Base-by-base conservation (phyloP, 2,113 vertebrate genomes). In the Nibea coibor region DNA sequence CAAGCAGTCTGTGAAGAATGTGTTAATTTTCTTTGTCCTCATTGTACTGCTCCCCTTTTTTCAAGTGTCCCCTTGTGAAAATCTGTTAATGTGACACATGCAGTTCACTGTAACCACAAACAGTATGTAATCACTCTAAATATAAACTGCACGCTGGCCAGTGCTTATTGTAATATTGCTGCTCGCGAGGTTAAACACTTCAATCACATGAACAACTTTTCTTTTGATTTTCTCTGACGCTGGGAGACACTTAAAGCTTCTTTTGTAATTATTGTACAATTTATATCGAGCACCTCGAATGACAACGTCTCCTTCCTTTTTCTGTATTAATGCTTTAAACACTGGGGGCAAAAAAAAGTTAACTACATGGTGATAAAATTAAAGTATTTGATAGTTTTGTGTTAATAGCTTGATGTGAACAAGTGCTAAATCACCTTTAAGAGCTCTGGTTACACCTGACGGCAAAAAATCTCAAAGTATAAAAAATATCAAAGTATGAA, bases 401-500 rank as follows among this genome's bases (percentile, higher is more conserved):
- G 56, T 67, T 54, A 26, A 56, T 75, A 73, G 63, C 66, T 87
- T 56, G 35, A 68, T 71, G 82, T 88, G 48, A 75, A 63, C 47
- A 80, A 50, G 75, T 62, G 75, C 58, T 71, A 28, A 67, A 31
- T 64, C 68, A 78, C 66, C 54, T 71, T 72, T 51, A 72, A 75
- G 51, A 80, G 58, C 65, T 69, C 17, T 59, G 39, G 35, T 78
- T 59, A 24, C 45, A 72, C 35, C 53, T 42, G 61, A 63, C 8
- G 42, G 72, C 70, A 86, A 82, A 83, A 76, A 75, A 72, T 63
- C 10, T 63, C n/a, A n/a, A n/a, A n/a, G 22, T 24, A 14, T 4
- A 2, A 24, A 59, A 31, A 35, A 6, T 35, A 35, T 35, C 11
- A 39, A 56, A 26, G 1, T 31, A 39, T 45, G 0, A 17, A 59